These are phyloP conservation scores for Crotalus horridus DNA, from an alignment of 2,113 vertebrate genomes.

Conservation along the genomic window DNA sequence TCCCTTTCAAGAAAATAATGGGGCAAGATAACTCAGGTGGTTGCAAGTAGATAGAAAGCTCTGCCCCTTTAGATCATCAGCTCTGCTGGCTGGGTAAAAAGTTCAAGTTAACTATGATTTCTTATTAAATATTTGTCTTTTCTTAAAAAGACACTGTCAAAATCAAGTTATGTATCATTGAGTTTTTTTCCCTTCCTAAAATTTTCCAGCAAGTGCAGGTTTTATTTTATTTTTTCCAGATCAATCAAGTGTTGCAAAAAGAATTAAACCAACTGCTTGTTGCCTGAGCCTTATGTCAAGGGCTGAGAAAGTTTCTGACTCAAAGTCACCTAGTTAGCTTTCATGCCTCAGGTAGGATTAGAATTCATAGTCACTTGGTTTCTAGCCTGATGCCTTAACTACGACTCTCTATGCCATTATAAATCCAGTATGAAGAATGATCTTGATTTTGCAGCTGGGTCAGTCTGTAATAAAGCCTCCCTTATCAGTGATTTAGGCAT, in stretches of 20 bases:
- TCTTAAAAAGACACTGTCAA: background rate
- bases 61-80: conserved; percentile 5
- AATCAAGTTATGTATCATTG: background rate
- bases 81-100: rapidly evolving
- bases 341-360: background rate
- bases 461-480: background rate
- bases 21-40: conserved; percentile 18
- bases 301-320: background rate
- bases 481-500: background rate
- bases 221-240: background rate
- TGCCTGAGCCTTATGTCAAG: background rate
- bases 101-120: background rate
- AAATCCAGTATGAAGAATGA: background rate
- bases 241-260: background rate
- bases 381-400: background rate
- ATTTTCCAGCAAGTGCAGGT: background rate
- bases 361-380: background rate
- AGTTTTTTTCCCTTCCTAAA: background rate
- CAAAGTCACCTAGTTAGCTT: background rate
- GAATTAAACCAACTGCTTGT: background rate
- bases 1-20: conserved; percentile 17
- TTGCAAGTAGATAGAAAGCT: background rate
- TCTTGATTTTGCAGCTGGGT: background rate
- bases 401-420: background rate
- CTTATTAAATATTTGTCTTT: background rate